phyloP scores from a whole-genome alignment of 2,888 invertebrate genomes.

The Lochmaea crataegi region DNA sequence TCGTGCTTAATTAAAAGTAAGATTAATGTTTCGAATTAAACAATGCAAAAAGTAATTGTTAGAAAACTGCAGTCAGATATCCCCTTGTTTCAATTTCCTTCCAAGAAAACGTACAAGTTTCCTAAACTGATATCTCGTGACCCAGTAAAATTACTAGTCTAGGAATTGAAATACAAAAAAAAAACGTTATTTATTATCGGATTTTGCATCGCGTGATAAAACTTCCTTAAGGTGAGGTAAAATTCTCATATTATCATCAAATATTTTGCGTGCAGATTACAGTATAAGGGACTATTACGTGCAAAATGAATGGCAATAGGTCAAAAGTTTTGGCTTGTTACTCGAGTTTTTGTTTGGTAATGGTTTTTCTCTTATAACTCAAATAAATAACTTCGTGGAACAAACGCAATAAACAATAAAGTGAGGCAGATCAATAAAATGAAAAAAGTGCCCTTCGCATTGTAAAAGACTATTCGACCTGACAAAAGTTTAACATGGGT shows the following conservation, averaged over 20 bases:
- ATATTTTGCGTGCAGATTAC: constrained; percentile 22
- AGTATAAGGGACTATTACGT: not conserved
- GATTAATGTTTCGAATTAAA: too few species aligned
- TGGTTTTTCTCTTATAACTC: not conserved
- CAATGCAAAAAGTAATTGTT: too few species aligned
- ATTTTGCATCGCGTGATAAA: constrained; percentile 20
- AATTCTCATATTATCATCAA: constrained; percentile 19
- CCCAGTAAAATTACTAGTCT: not conserved
- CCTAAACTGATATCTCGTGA: not conserved
- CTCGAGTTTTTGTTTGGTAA: not conserved
- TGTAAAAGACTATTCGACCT: too few species aligned
- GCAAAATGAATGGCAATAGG: constrained; percentile 9
- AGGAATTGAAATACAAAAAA: not conserved
- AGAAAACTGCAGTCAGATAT: not conserved
- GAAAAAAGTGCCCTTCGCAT: too few species aligned
- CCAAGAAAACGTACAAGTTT: not conserved
- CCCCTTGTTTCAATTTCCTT: not conserved
- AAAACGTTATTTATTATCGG: constrained; percentile 12
- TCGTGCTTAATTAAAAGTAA: too few species aligned
- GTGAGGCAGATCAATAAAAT: too few species aligned
- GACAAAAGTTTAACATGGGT: too few species aligned
- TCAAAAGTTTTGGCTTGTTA: not conserved
- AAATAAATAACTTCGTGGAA: not conserved
- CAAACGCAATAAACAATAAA: too few species aligned
- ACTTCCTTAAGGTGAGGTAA: constrained; percentile 8